Evolutionary conservation across 2,888 invertebrate genomes (phyloP).

Genomic region (Endotricha flammealis): DNA sequence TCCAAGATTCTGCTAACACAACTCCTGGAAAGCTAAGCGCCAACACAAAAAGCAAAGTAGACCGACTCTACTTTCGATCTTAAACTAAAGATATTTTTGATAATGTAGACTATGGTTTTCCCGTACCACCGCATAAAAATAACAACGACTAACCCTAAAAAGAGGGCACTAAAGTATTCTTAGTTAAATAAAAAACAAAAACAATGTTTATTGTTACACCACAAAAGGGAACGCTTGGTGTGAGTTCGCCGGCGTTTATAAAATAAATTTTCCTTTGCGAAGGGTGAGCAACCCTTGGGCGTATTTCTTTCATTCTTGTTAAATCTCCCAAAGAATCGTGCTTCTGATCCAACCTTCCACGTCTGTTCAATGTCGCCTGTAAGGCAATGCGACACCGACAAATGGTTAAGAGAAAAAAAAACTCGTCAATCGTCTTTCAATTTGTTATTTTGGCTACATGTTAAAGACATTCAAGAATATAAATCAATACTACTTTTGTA

Average conservation of each 20-base stretch:
- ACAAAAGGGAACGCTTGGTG: constrained; percentile 40
- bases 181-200: constrained; percentile 22
- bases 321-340: constrained; percentile 42
- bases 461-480: no score
- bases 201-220: constrained; percentile 47
- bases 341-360: constrained; percentile 35
- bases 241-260: constrained; percentile 40
- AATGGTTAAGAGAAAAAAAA: constrained; percentile 1
- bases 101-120: no score
- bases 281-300: constrained; percentile 35
- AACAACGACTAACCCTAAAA: background rate
- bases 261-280: constrained; percentile 51
- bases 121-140: no score
- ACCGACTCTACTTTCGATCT: no score
- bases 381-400: constrained; percentile 2
- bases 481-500: no score
- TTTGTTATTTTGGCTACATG: no score
- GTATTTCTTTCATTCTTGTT: constrained; percentile 43
- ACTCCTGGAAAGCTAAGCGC: no score
- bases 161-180: background rate
- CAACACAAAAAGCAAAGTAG: no score
- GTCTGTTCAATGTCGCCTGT: constrained; percentile 35
- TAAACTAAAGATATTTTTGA: no score
- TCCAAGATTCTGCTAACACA: no score
- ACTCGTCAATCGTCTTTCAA: no score